Evolutionary conservation across 1,140 invertebrate species (phyloP).

Genomic region (Dryas iulia): DNA sequence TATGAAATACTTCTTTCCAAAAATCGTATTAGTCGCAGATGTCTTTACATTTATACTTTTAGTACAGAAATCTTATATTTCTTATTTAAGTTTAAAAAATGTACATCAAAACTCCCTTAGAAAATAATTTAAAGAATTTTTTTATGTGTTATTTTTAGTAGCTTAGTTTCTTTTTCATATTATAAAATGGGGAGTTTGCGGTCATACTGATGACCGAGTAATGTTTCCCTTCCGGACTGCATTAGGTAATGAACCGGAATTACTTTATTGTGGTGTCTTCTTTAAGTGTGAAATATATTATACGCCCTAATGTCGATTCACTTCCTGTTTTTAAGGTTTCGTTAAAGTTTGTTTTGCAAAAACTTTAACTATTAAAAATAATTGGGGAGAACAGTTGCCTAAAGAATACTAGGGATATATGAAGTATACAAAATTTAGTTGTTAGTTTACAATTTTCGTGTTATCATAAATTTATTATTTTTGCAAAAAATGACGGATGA

Average conservation of each 20-base stretch:
- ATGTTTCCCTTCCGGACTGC: slow-evolving; percentile 65
- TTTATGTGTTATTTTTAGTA: neutral
- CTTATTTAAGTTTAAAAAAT: no score
- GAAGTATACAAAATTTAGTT: no score
- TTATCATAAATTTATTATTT: no score
- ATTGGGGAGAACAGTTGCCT: neutral
- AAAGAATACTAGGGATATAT: neutral
- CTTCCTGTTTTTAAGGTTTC: slow-evolving; percentile 34
- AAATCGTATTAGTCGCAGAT: no score
- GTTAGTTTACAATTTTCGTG: no score
- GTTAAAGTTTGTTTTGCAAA: neutral
- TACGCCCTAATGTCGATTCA: slow-evolving; percentile 45
- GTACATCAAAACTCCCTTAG: no score
- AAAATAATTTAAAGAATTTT: no score
- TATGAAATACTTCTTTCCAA: no score
- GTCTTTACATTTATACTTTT: no score
- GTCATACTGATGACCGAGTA: slow-evolving; percentile 71
- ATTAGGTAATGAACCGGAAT: slow-evolving; percentile 74
- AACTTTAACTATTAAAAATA: neutral
- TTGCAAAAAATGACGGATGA: no score
- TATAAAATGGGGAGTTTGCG: slow-evolving; percentile 66
- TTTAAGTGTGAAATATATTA: slow-evolving; percentile 66
- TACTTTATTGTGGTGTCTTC: slow-evolving; percentile 64
- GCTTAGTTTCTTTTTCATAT: neutral
- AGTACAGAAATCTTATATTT: no score